Base-by-base conservation (phyloP, 2,797 vertebrate genomes). In the Xerus rutilus region DNA sequence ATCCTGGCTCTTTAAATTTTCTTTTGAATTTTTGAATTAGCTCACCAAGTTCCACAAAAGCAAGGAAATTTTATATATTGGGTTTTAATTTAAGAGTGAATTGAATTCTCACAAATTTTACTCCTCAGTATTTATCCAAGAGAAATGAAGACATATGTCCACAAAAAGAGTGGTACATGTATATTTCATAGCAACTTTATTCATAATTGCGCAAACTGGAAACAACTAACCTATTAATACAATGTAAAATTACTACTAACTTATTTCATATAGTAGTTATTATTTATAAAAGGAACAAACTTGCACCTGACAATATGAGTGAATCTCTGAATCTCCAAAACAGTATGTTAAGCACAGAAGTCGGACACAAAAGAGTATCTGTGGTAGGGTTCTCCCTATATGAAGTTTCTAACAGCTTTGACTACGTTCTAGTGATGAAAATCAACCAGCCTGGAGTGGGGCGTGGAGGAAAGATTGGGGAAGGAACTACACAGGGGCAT, bases 281-380 rank as follows among this genome's bases (percentile, higher is more conserved):
- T 57, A 20, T 57, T 57, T 57, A 57, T 57, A 57, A 20, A 57
- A 76, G 54, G 13, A 93, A 47, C 52, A 21, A 70, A 62, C 21
- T 49, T 59, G 20, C 0, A 78, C 28, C 47, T 32, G 5, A 20
- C 23, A 62, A 17, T 39, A 39, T 65, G 17, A 15, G 11, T 43
- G 30, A 52, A 90, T 96, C 47, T 93, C 64, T 43, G 23, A 52
- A 90, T 96, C 47, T 93, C 64, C 59, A 39, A 95, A 83, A 87
- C 7, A 59, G 13, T 93, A 72, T 5, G 1, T 64, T 97, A 70
- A 93, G 13, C 59, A 45, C 57, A 90, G 77, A 94, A 62, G 67
- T 43, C 35, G 87, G 70, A 86, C 45, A n/a, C 32, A 45, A 76
- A 96, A 74, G 43, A 79, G 85, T 54, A 87, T 4, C 8, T 82